These are phyloP conservation scores for Ictalurus punctatus DNA, from an alignment of 2,113 vertebrate genomes.

Conservation along the genomic window DNA sequence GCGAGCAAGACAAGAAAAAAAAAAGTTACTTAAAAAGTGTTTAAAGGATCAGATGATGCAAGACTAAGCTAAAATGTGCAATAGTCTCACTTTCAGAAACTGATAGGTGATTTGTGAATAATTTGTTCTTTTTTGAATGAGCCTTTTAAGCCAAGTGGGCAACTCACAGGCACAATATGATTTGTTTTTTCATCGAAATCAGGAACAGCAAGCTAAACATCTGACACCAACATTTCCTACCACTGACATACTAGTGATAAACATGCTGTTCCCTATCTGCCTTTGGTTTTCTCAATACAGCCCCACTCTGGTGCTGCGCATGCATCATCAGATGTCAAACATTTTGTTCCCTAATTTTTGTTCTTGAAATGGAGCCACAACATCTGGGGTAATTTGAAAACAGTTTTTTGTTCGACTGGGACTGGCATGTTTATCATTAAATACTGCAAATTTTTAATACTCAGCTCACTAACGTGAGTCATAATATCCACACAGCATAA, in stretches of 20 bases:
- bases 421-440: neutral
- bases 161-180: neutral
- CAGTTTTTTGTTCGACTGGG: neutral
- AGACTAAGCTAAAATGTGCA: neutral
- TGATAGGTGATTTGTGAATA: neutral
- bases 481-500: neutral
- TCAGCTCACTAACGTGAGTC: neutral
- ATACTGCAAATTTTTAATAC: neutral
- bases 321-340: slow-evolving; percentile 14
- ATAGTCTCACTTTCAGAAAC: neutral
- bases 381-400: neutral
- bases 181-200: neutral
- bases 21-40: neutral
- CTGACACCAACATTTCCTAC: neutral
- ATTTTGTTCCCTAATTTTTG: neutral
- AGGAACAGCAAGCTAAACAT: slow-evolving; percentile 4
- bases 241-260: neutral
- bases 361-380: neutral
- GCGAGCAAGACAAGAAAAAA: neutral
- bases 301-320: neutral
- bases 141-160: neutral
- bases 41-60: slow-evolving; percentile 13
- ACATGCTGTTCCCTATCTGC: neutral
- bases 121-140: neutral
- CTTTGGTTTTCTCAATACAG: neutral